Evolutionary conservation across 2,888 invertebrate species (phyloP), one percentile per base, ranked within the genome.

Genomic region (Bimastos eiseni): DNA sequence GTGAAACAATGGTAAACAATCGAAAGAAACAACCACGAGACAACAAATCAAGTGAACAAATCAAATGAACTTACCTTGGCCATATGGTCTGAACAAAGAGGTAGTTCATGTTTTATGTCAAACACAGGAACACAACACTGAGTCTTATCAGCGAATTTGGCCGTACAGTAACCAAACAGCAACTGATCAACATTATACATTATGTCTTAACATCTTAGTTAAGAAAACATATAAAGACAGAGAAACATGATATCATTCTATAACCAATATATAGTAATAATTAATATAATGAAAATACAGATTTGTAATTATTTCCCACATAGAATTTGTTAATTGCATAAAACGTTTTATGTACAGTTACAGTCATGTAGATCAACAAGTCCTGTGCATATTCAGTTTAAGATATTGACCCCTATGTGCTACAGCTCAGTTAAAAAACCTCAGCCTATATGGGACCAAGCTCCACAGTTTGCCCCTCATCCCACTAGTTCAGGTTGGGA

Each of bases 111-210:
- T 89, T 96, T 96, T 91, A 97, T 96, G 95, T 97, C 97, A 93
- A 97, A 97, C 89, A 97, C 97, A 88, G 97, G 97, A 92, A 97
- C 96, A 94, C 97, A 97, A 95, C 97, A 97, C 94, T 97, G 97
- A 55, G 97, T 97, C 93, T 97, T 97, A 95, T 97, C 97, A 91
- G 97, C 96, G 95, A 97, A 97, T 95, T 97, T 97, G 55, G 97
- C 97, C 92, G 97, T 97, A 95, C 97, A 97, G 93, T 97, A 97
- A 94, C 96, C 96, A 95, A 97, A 97, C 92, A 98, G 95, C 93
- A 97, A 96, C 95, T 98, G 98, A 93, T 97, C 97, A 21, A 97
- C 96, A 94, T 98, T 97, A 92, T 97, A 96, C 95, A 97, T 97
- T 93, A 98, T 97, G 96, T 98, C 95, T 95, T 89, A 6, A 86